A percentile compares a stretch with the other conserved stretches of the same genome.
Conservation (phyloP, 2,113 vertebrate species). For the Hippocampus comes region DNA sequence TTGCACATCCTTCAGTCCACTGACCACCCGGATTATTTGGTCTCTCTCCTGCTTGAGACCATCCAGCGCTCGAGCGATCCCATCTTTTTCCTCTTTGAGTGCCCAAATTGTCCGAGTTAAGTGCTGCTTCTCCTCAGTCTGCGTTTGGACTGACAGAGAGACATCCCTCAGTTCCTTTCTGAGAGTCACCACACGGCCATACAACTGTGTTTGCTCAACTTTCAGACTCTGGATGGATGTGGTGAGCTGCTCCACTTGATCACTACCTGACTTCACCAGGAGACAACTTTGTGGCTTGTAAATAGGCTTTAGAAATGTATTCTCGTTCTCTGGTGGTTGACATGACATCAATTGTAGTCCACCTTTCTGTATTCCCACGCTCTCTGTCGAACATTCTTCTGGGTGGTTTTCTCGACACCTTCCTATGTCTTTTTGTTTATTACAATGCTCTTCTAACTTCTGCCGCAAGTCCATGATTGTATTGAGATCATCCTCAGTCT, state of each 20-base stretch:
- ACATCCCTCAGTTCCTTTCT: slow-evolving; percentile 48
- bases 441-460: slow-evolving; percentile 31
- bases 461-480: slow-evolving; percentile 62
- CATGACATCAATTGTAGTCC: neutral
- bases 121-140: slow-evolving; percentile 62
- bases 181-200: slow-evolving; percentile 22
- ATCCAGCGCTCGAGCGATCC: slow-evolving; percentile 33
- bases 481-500: slow-evolving; percentile 59
- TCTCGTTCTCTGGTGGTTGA: neutral
- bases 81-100: slow-evolving; percentile 63
- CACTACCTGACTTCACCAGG: slow-evolving; percentile 18
- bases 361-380: slow-evolving; percentile 17
- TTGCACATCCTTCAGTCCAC: slow-evolving; percentile 43
- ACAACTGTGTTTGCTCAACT: slow-evolving; percentile 46
- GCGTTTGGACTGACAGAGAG: slow-evolving; percentile 38
- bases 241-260: slow-evolving; percentile 25
- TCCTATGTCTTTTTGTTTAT: slow-evolving; percentile 1
- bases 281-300: slow-evolving; percentile 7
- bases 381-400: slow-evolving; percentile 20
- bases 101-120: slow-evolving; percentile 61
- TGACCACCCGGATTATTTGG: slow-evolving; percentile 41
- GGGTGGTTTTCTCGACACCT: slow-evolving; percentile 1
- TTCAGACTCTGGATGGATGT: slow-evolving; percentile 43
- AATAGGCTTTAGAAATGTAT: slow-evolving; percentile 9
- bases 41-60: slow-evolving; percentile 50